Base-by-base conservation (phyloP, 2,888 invertebrate genomes). In the Nemurella pictetii region DNA sequence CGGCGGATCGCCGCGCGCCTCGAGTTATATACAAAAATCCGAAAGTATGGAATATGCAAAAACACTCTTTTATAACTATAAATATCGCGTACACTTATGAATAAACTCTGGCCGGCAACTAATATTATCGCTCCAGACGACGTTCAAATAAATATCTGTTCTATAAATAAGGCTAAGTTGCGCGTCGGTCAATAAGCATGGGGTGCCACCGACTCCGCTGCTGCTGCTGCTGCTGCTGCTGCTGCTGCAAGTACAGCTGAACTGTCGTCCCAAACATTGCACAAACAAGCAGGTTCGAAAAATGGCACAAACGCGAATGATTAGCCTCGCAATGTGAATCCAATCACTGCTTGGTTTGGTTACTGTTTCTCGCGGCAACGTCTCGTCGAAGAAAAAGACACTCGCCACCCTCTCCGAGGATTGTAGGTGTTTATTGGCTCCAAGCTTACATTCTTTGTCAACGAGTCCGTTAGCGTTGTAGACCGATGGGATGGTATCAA, bases 101-200 rank as follows among this genome's bases (percentile, higher is more conserved):
- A 55, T 55, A 55, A 55, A 55, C 55, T 55, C 55, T 7, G 55
- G 55, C 55, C 15, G 20, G 55, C 20, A 55, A 55, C 55, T 55
- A 55, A 55, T 20, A 55, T 55, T 55, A 55, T 55, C 55, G 55
- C 55, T 55, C 55, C 78, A 78, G 78, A 78, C 78, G 78, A n/a
- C 78, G 78, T 78, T 5, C 78, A 78, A 78, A 78, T 78, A 78
- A 78, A 78, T 78, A 75, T 28, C 15, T n/a, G 30, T 9, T 30
- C 78, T 78, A 78, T 30, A 78, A 78, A 78, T 78, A 78, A 25
- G 78, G 5, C 30, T 7, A 25, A 29, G 5, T n/a, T 7, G 78
- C 29, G 55, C 55, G n/a, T 55, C 55, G 55, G 55, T 55, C 55
- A 55, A 55, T 55, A 55, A 55, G 55, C 55, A 55, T 20, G 55